Conservation (phyloP, 2,888 invertebrate species). For the Neuroscelio doddi region DNA sequence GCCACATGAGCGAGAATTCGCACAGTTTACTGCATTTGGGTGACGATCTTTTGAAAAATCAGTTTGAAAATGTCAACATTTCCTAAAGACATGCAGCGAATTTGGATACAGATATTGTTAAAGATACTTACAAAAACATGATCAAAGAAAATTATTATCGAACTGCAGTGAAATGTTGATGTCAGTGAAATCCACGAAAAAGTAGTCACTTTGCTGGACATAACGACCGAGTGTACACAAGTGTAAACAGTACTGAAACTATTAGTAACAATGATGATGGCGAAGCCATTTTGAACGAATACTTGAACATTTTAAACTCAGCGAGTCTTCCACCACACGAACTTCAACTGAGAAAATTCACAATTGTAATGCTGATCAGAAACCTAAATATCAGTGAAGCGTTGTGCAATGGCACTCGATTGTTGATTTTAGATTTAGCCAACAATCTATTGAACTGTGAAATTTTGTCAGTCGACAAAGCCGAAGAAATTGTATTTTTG, state of each 20-base stretch:
- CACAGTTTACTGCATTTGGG: slow-evolving; percentile 33
- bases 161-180: slow-evolving; percentile 46
- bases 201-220: slow-evolving; percentile 18
- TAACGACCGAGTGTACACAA: slow-evolving; percentile 10
- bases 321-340: slow-evolving; percentile 18
- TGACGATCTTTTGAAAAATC: slow-evolving; percentile 22
- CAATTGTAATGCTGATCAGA: slow-evolving; percentile 15
- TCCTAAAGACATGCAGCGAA: slow-evolving; percentile 23
- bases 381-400: slow-evolving; percentile 17
- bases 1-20: slow-evolving; percentile 22
- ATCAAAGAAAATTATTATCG: slow-evolving; percentile 29
- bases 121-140: too few species aligned
- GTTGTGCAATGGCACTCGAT: slow-evolving; percentile 22
- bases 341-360: slow-evolving; percentile 10
- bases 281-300: slow-evolving; percentile 21
- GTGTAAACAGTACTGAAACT: slow-evolving; percentile 21
- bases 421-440: too few species aligned
- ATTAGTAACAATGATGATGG: slow-evolving; percentile 10
- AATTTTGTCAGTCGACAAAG: too few species aligned
- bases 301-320: slow-evolving; percentile 19
- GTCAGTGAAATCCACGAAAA: slow-evolving; percentile 45
- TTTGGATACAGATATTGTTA: slow-evolving; percentile 19
- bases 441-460: too few species aligned
- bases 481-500: slow-evolving; percentile 4
- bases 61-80: slow-evolving; percentile 23